Conservation (phyloP, 2,888 invertebrate genomes). For the Ophion ventricosus region DNA sequence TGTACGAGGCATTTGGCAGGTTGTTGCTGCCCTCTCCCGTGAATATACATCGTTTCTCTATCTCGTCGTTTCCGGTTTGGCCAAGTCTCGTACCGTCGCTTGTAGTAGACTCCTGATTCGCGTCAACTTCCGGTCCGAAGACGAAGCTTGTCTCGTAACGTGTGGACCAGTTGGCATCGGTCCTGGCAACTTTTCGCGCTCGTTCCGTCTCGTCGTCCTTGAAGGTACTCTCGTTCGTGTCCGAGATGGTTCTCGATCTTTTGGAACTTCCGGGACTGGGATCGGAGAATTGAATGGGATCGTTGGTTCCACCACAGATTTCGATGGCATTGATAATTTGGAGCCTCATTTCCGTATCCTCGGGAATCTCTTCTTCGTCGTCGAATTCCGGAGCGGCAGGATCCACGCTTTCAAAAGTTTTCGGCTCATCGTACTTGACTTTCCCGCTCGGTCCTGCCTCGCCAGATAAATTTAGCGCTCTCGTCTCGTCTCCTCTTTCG, state of each 20-base stretch:
- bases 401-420: not conserved
- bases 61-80: conserved; percentile 37
- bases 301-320: conserved; percentile 20
- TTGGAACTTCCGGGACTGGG: conserved; percentile 20
- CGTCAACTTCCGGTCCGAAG: conserved; percentile 58
- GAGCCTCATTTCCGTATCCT: conserved; percentile 13
- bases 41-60: conserved; percentile 59
- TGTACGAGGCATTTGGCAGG: conserved; percentile 24
- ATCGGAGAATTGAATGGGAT: not conserved
- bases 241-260: conserved; percentile 35
- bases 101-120: not conserved
- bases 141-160: conserved; percentile 65
- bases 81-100: conserved; percentile 9
- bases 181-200: conserved; percentile 39
- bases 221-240: not conserved
- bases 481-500: not conserved
- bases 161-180: conserved; percentile 63
- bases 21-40: conserved; percentile 38
- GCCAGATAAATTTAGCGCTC: conserved; percentile 13
- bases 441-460: conserved; percentile 43
- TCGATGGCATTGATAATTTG: conserved; percentile 42
- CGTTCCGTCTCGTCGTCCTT: conserved; percentile 38
- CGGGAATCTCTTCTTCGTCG: conserved; percentile 6
- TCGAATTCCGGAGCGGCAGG: conserved; percentile 1
- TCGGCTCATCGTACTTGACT: not conserved